Percentiles rank a stretch among this genome's conserved stretches.
Evolutionary conservation across 2,888 invertebrate species (phyloP).

Genomic region (Bruchidius siliquastri): DNA sequence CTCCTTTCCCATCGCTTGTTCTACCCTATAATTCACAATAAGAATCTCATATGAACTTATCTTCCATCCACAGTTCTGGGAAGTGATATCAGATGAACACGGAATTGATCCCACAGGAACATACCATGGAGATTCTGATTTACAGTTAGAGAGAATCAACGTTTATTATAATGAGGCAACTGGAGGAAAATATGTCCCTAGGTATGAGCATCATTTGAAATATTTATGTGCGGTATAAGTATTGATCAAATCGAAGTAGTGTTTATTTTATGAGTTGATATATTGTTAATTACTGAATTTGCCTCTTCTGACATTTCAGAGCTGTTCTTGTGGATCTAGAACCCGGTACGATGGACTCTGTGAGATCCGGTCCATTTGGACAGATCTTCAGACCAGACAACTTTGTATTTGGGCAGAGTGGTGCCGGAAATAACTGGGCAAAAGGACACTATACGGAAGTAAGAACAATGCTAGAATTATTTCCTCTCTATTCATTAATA

Average conservation of each 20-base stretch:
- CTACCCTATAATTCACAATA: too few species aligned
- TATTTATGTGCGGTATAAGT: too few species aligned
- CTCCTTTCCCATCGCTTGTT: too few species aligned
- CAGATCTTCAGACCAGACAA: constrained; percentile 94
- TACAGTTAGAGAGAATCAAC: constrained; percentile 90
- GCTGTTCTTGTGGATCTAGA: constrained; percentile 91
- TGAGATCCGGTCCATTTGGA: constrained; percentile 88
- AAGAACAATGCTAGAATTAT: too few species aligned
- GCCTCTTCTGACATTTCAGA: constrained; percentile 56
- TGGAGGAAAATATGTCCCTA: constrained; percentile 90
- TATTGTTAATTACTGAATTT: too few species aligned
- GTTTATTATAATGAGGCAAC: constrained; percentile 95
- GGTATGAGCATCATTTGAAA: constrained; percentile 60
- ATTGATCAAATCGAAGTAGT: too few species aligned
- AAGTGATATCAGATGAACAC: constrained; percentile 93
- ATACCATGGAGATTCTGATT: constrained; percentile 85
- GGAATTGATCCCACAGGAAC: constrained; percentile 89
- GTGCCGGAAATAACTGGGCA: constrained; percentile 83
- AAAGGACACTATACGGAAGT: constrained; percentile 88
- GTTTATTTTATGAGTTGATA: too few species aligned
- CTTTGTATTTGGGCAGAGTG: constrained; percentile 86
- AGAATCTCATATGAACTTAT: too few species aligned
- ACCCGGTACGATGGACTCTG: constrained; percentile 97
- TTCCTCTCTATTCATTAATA: too few species aligned
- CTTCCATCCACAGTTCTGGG: constrained; percentile 74